A percentile compares a stretch with the other conserved stretches of the same genome.
Conservation (phyloP, 2,888 invertebrate genomes). For the Margaritifera margaritifera region DNA sequence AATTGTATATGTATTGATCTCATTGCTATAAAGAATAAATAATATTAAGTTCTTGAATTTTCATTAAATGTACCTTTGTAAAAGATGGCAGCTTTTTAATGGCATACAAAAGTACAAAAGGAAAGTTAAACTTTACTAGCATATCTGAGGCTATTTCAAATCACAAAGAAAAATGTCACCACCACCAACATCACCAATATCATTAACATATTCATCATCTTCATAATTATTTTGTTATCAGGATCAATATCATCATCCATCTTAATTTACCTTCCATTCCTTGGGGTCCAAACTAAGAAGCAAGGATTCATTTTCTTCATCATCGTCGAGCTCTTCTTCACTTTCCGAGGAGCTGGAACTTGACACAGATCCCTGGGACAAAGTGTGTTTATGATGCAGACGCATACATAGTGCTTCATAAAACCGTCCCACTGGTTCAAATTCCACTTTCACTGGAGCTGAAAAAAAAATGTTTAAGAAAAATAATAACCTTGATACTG, state of each 20-base stretch:
- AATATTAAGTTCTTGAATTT: too few species aligned
- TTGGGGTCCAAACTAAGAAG: conserved; percentile 92
- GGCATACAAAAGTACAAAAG: too few species aligned
- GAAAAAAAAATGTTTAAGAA: conserved; percentile 1
- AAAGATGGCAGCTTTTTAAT: too few species aligned
- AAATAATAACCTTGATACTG: too few species aligned
- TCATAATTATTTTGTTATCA: not conserved
- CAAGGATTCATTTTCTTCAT: conserved; percentile 76
- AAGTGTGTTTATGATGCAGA: conserved; percentile 62
- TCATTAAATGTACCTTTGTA: too few species aligned
- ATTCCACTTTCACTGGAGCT: conserved; percentile 52
- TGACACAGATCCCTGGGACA: conserved; percentile 63
- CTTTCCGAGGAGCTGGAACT: conserved; percentile 63
- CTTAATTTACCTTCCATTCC: conserved; percentile 85
- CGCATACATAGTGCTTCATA: conserved; percentile 66
- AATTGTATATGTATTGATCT: too few species aligned
- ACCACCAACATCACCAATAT: too few species aligned
- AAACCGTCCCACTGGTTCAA: conserved; percentile 71
- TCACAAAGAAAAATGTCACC: too few species aligned
- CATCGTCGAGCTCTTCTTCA: conserved; percentile 51
- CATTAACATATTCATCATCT: too few species aligned
- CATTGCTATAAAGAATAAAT: too few species aligned
- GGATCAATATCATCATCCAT: conserved; percentile 1
- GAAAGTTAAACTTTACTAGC: too few species aligned
- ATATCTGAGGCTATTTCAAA: too few species aligned